Percentiles rank a stretch among this genome's conserved stretches.
These are phyloP conservation scores for Hypomecis atomaria DNA, from an alignment of 2,888 invertebrate genomes.

Conservation along the genomic window DNA sequence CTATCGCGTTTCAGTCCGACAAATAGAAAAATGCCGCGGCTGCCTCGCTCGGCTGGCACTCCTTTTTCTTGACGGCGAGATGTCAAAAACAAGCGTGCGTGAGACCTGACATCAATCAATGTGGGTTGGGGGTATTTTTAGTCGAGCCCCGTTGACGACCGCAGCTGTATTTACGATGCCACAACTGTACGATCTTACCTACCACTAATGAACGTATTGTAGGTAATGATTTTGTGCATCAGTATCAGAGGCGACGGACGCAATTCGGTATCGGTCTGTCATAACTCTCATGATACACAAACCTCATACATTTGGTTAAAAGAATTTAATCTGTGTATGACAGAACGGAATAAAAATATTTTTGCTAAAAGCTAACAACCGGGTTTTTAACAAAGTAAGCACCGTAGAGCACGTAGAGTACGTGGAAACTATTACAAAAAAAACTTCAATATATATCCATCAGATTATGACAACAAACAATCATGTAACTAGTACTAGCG, in stretches of 20 bases:
- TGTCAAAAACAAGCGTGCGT: slow-evolving; percentile 76
- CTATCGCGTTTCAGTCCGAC: slow-evolving; percentile 62
- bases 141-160: slow-evolving; percentile 59
- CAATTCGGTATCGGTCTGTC: slow-evolving; percentile 16
- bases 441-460: too few species aligned
- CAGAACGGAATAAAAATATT: too few species aligned
- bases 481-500: too few species aligned
- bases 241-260: not conserved
- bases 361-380: too few species aligned
- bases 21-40: slow-evolving; percentile 59
- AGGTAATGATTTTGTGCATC: slow-evolving; percentile 36
- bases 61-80: slow-evolving; percentile 70
- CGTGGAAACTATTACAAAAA: too few species aligned
- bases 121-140: slow-evolving; percentile 72
- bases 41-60: slow-evolving; percentile 67
- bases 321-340: too few species aligned
- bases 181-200: slow-evolving; percentile 39
- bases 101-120: slow-evolving; percentile 79
- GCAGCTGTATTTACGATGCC: slow-evolving; percentile 53
- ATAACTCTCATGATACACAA: not conserved
- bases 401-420: too few species aligned
- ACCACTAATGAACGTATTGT: slow-evolving; percentile 43
- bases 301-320: too few species aligned
- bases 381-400: too few species aligned
- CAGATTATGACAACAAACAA: too few species aligned